A percentile compares a stretch with the other conserved stretches of the same genome.
These are phyloP conservation scores for Oncopodura yosiiana DNA, from an alignment of 1,140 invertebrate species.

Conservation along the genomic window DNA sequence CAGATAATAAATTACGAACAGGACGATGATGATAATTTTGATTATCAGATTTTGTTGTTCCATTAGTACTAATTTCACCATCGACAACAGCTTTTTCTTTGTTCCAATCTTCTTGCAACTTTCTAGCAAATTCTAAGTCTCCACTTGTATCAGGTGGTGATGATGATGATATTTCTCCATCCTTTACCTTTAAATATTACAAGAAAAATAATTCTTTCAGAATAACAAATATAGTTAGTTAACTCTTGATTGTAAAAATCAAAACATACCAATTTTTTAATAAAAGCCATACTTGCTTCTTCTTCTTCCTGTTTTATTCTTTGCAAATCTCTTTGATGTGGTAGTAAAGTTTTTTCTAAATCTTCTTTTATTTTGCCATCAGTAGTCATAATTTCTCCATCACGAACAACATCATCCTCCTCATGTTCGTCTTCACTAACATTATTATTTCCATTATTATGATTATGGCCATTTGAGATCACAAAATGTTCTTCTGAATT, in stretches of 20 bases:
- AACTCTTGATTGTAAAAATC: neutral
- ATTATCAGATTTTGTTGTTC: no score
- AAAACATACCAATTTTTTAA: conserved; percentile 8
- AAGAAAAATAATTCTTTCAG: neutral
- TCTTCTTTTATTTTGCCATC: conserved; percentile 14
- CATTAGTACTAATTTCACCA: neutral
- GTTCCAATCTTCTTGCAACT: neutral
- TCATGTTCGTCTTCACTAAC: neutral
- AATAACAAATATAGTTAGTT: neutral
- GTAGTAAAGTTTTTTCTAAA: conserved; percentile 1
- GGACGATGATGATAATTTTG: no score
- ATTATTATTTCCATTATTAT: no score
- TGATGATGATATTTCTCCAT: neutral
- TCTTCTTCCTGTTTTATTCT: conserved; percentile 6
- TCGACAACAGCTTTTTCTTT: neutral
- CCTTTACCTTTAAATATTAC: neutral
- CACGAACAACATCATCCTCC: neutral
- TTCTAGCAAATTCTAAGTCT: neutral
- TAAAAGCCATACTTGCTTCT: conserved; percentile 11
- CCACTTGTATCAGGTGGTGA: neutral
- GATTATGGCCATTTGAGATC: neutral
- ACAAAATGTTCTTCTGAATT: neutral
- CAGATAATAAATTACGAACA: no score
- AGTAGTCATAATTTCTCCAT: conserved; percentile 5
- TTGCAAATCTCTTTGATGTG: conserved; percentile 11